phyloP scores from a whole-genome alignment of 1,140 invertebrate species.

The Hetaerina americana region DNA sequence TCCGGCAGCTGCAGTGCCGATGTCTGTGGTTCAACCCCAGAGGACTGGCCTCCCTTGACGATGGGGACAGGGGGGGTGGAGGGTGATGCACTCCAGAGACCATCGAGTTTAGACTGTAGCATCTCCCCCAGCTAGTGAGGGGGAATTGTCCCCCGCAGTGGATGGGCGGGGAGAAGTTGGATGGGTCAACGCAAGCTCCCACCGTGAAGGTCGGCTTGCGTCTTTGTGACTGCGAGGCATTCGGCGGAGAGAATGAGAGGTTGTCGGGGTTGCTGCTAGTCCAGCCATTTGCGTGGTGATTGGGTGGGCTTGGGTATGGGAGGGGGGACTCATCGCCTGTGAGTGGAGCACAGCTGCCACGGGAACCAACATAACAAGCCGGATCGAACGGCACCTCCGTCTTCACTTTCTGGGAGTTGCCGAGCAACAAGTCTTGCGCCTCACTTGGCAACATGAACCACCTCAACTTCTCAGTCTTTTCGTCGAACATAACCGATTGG shows the following conservation, averaged over 20 bases:
- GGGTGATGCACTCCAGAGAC: constrained; percentile 44
- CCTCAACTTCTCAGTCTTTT: constrained; percentile 48
- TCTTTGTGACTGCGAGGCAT: background rate
- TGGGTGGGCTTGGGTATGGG: constrained; percentile 16
- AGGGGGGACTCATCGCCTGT: constrained; percentile 30
- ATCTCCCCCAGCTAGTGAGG: constrained; percentile 28
- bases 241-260: background rate
- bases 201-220: background rate
- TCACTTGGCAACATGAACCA: constrained; percentile 78
- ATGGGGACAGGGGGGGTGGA: constrained; percentile 35
- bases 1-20: constrained; percentile 52
- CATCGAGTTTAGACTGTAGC: constrained; percentile 43
- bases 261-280: background rate
- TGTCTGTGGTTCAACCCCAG: constrained; percentile 15
- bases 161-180: background rate
- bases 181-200: background rate
- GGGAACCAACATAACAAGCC: constrained; percentile 21
- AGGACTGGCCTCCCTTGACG: constrained; percentile 22
- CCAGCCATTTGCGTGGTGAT: background rate
- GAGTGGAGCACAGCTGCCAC: constrained; percentile 20
- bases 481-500: constrained; percentile 54
- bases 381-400: constrained; percentile 61
- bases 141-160: background rate
- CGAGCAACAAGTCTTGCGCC: constrained; percentile 55
- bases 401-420: constrained; percentile 57